phyloP scores from a whole-genome alignment of 2,797 vertebrate species.

The Hypotaenidia okinawae region DNA sequence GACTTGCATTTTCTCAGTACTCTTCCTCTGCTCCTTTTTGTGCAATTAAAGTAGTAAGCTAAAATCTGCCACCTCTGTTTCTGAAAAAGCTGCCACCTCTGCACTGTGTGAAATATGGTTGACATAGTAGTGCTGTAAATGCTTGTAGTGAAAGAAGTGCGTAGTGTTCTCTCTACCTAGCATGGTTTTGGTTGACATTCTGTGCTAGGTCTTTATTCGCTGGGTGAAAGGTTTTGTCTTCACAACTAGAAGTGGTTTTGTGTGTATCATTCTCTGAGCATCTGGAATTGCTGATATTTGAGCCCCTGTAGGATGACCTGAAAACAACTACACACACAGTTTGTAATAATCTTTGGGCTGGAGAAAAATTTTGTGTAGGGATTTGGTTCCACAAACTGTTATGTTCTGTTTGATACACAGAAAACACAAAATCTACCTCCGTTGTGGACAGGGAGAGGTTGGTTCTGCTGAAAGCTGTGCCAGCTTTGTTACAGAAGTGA shows the following conservation, averaged over 20 bases:
- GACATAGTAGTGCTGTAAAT: not conserved
- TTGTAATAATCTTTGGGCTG: not conserved
- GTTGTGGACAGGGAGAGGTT: not conserved
- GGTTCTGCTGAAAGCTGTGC: not conserved
- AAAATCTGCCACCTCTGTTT: not conserved
- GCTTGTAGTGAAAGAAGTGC: not conserved
- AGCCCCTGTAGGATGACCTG: not conserved
- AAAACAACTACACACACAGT: accelerated
- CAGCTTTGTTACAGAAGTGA: not conserved
- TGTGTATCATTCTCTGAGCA: not conserved
- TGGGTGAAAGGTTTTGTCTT: not conserved
- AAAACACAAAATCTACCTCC: not conserved
- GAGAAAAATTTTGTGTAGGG: not conserved
- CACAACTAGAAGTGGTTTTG: not conserved
- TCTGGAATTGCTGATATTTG: not conserved
- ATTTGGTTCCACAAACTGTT: not conserved
- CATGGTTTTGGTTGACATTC: not conserved
- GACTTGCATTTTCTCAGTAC: not conserved
- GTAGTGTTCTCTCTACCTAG: not conserved
- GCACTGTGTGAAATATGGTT: not conserved
- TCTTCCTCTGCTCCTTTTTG: not conserved
- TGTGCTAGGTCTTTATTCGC: not conserved
- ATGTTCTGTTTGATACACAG: not conserved
- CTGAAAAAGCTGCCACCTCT: not conserved
- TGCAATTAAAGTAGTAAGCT: not conserved